A percentile compares a stretch with the other conserved stretches of the same genome.
phyloP scores from a whole-genome alignment of 2,888 invertebrate genomes.

The Nymphalis c-album region DNA sequence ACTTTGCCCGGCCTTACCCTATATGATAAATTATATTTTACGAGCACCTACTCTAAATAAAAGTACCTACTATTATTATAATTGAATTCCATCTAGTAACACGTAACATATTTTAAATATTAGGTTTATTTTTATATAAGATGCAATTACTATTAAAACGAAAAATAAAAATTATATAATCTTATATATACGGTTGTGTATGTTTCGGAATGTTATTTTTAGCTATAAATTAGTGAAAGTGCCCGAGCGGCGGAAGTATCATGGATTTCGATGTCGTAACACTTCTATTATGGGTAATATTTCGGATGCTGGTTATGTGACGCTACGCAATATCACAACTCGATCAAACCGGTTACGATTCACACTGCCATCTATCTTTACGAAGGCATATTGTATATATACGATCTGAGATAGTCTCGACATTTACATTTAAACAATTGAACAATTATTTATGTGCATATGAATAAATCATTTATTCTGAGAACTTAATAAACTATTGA shows the following conservation, averaged over 20 bases:
- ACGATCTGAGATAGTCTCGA: neutral
- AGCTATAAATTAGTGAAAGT: slow-evolving; percentile 52
- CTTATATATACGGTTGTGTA: neutral
- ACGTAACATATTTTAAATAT: neutral
- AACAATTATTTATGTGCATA: too few relatives aligned
- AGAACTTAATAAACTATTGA: too few relatives aligned
- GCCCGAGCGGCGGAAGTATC: slow-evolving; percentile 39
- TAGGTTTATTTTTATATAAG: neutral
- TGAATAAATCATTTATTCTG: too few relatives aligned
- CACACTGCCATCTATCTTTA: slow-evolving; percentile 26
- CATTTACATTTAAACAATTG: slow-evolving; percentile 8
- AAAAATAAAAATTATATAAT: too few relatives aligned
- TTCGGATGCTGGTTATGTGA: slow-evolving; percentile 59
- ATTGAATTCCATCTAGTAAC: too few relatives aligned
- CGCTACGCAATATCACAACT: slow-evolving; percentile 56
- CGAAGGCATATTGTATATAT: neutral
- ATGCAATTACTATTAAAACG: neutral
- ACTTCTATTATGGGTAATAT: slow-evolving; percentile 53
- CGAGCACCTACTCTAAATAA: too few relatives aligned
- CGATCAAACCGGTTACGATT: slow-evolving; percentile 51
- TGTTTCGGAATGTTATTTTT: slow-evolving; percentile 21
- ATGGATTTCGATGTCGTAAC: slow-evolving; percentile 46
- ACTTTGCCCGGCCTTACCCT: too few relatives aligned
- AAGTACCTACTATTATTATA: too few relatives aligned
- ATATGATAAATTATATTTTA: too few relatives aligned